Evolutionary conservation across 2,113 vertebrate species (phyloP).

Genomic region (Catharus bicknelli): DNA sequence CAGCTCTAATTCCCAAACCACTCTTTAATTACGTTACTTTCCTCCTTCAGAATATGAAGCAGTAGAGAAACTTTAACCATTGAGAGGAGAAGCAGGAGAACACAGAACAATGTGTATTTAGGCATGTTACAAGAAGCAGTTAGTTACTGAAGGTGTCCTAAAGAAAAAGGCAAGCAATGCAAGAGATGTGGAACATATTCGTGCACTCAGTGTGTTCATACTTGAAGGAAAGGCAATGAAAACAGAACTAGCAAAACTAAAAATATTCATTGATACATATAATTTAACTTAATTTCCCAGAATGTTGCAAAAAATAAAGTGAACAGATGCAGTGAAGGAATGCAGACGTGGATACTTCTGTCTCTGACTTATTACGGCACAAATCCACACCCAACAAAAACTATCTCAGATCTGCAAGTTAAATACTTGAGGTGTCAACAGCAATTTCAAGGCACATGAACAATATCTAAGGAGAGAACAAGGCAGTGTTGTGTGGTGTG

Average conservation of each 20-base stretch:
- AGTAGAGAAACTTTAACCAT: conserved; percentile 28
- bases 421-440: conserved; percentile 67
- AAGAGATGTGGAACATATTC: neutral
- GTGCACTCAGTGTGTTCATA: neutral
- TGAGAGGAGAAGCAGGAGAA: neutral
- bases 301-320: conserved; percentile 62
- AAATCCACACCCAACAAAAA: conserved; percentile 59
- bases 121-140: neutral
- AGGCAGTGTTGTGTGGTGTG: conserved; percentile 40
- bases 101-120: neutral
- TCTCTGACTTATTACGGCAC: conserved; percentile 52
- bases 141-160: neutral
- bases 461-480: conserved; percentile 58
- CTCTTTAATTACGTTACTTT: neutral
- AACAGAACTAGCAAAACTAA: conserved; percentile 45
- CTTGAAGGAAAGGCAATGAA: conserved; percentile 29
- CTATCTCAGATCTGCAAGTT: conserved; percentile 45
- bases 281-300: conserved; percentile 68
- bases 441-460: conserved; percentile 64
- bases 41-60: conserved; percentile 23
- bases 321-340: conserved; percentile 53
- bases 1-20: conserved; percentile 31
- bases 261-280: neutral
- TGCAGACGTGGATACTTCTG: conserved; percentile 57
- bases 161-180: neutral